Evolutionary conservation across 2,797 vertebrate genomes (phyloP), one percentile per base, ranked within the genome.

Genomic region (Prionace glauca): DNA sequence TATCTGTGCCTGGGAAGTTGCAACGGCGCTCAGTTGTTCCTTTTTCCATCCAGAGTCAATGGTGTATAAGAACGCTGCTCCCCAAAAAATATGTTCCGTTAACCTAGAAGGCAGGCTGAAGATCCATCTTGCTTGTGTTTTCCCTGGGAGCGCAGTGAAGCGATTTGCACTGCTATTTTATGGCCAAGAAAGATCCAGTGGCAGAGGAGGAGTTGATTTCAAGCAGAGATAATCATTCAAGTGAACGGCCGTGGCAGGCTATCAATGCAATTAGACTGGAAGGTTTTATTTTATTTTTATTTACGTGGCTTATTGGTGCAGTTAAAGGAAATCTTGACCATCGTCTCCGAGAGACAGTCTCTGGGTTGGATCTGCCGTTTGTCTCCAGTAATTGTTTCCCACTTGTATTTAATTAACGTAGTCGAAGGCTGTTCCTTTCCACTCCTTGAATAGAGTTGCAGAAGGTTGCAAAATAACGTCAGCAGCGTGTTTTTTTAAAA

Each of bases 401-500:
- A 45, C 36, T 94, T 72, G 93, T 94, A 71, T n/a, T 74, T 74
- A 94, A 94, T 94, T 74, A 74, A 74, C 36, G 69, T 71, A 94
- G 69, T 29, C 65, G 67, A 94, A 69, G 67, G 7, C 18, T 32
- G 10, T 36, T 93, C 20, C 24, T n/a, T 71, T 45, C 50, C 41
- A 36, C 65, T 93, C 32, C 65, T 45, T 93, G 41, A 36, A 22
- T 56, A 41, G 88, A 91, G 56, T 91, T 91, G 88, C 88, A 92
- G 60, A 26, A 94, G 67, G 9, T 71, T 94, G 36, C 92, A 56
- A 74, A 94, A 74, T 74, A 94, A 56, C 90, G 16, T 69, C 65
- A 69, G 36, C 65, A 26, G 20, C n/a, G 90, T 41, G 96, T 96
- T 96, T 96, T 95, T 65, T 65, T 65, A 0, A 14, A 65, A 65